phyloP scores from a whole-genome alignment of 2,113 vertebrate genomes.

The Trogon melanurus region DNA sequence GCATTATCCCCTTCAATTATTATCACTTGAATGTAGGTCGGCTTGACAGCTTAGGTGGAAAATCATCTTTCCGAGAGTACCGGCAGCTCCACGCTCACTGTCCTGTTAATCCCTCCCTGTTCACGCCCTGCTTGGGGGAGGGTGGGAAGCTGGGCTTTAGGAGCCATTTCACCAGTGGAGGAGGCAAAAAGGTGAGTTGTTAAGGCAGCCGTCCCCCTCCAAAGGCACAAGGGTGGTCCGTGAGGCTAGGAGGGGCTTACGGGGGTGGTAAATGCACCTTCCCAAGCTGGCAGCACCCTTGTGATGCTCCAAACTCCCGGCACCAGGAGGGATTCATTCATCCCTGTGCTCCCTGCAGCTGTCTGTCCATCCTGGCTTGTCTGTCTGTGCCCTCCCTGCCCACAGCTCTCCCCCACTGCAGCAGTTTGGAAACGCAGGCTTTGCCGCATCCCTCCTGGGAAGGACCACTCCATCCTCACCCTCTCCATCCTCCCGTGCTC shows the following conservation, averaged over 20 bases:
- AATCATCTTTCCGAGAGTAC: background rate
- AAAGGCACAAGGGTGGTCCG: background rate
- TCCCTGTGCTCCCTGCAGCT: background rate
- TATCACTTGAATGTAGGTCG: slow-evolving; percentile 50
- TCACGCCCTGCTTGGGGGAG: background rate
- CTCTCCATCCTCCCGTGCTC: background rate
- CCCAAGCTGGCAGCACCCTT: rapidly evolving
- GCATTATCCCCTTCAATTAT: slow-evolving; percentile 52
- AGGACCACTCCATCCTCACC: background rate
- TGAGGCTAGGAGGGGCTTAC: rapidly evolving
- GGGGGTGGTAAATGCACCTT: rapidly evolving
- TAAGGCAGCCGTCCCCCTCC: background rate
- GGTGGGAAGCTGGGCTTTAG: rapidly evolving
- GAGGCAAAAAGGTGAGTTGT: background rate
- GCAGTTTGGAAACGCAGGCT: rapidly evolving
- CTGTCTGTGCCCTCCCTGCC: background rate
- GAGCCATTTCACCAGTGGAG: background rate
- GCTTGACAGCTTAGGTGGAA: slow-evolving; percentile 61
- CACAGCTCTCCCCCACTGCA: rapidly evolving
- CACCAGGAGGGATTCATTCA: background rate
- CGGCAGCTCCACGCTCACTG: rapidly evolving
- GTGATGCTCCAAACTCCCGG: rapidly evolving
- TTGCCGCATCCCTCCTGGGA: background rate
- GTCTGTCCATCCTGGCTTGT: rapidly evolving
- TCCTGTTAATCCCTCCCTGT: background rate